Evolutionary conservation across 2,888 invertebrate species (phyloP), one percentile per base, ranked within the genome.

Genomic region (Petrolisthes cinctipes): DNA sequence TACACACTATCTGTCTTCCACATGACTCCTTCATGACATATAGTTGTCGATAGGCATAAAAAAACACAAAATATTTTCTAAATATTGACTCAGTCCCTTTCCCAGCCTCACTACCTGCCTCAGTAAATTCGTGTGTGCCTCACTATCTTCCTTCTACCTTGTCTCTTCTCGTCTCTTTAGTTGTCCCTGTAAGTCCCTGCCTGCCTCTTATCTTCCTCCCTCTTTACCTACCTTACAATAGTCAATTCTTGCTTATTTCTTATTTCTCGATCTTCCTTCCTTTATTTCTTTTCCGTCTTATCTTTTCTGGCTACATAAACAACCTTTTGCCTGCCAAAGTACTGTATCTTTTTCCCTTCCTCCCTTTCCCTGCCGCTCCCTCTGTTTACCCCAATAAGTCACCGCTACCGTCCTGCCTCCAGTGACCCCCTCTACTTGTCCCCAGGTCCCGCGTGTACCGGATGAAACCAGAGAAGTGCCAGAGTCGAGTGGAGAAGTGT

Each of bases 391-490:
- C 17, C 20, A 20, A 17, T 73, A 17, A 1, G 14, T n/a, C 73
- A 7, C n/a, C 23, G n/a, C 20, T n/a, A 23, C n/a, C 37, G 7
- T 9, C 20, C 80, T 61, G 20, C 17, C 66, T 5, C 4, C 20
- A n/a, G 9, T 57, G 11, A 4, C 54, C 5, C 61, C 23, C 11
- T 57, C 81, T 81, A 14, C 7, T 11, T 54, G 6, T 54, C 14
- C 5, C 14, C 85, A 90, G 90, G 56, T 86, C 88, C 9, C 85
- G 90, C 9, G 85, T 90, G 56, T 86, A 76, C 53, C 54, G 85
- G 20, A 89, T 90, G n/a, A 57, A 37, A 51, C 17, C 88, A 51
- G 87, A 85, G 54, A 89, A 89, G 81, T 90, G 90, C 86, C 85
- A 82, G 51, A 86, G 85, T 75, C 89, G 76, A 78, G 76, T 86